Percentiles rank a stretch among this genome's conserved stretches.
Conservation (phyloP, 2,797 vertebrate species). For the Pempheris klunzingeri region DNA sequence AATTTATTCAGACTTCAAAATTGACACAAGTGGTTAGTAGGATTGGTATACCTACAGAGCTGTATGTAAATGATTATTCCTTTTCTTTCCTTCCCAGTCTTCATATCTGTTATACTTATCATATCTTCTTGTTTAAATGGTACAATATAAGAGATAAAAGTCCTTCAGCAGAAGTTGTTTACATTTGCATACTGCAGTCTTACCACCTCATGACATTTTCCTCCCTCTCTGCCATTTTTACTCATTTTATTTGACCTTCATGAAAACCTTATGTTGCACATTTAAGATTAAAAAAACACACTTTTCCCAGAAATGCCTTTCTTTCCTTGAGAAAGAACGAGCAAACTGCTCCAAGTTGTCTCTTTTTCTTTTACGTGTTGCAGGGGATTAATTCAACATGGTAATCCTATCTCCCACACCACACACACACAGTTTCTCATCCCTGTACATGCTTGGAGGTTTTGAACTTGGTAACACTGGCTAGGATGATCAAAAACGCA, state of each 20-base stretch:
- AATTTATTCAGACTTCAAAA: neutral
- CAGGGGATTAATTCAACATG: slow-evolving; percentile 35
- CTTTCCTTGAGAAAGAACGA: neutral
- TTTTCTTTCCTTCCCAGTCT: neutral
- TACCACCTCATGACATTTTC: slow-evolving; percentile 22
- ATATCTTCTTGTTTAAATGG: slow-evolving; percentile 33
- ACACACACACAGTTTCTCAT: slow-evolving; percentile 26
- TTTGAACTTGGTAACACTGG: slow-evolving; percentile 31
- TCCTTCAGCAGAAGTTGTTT: slow-evolving; percentile 53
- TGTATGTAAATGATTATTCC: neutral
- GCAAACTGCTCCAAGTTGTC: slow-evolving; percentile 4
- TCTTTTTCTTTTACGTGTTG: slow-evolving; percentile 17
- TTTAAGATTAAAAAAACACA: neutral
- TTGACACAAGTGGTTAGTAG: neutral
- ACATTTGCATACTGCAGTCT: slow-evolving; percentile 37
- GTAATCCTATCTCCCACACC: slow-evolving; percentile 18
- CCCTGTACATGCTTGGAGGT: slow-evolving; percentile 19
- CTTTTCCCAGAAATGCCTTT: slow-evolving; percentile 29
- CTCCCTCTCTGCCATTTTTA: slow-evolving; percentile 2
- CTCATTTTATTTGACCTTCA: slow-evolving; percentile 8
- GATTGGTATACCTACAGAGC: neutral
- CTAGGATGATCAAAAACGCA: slow-evolving; percentile 21
- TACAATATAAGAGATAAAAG: slow-evolving; percentile 58
- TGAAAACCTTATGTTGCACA: slow-evolving; percentile 7
- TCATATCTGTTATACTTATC: slow-evolving; percentile 49